These are phyloP conservation scores for Rhea americana DNA, from an alignment of 2,113 vertebrate genomes.

Conservation along the genomic window DNA sequence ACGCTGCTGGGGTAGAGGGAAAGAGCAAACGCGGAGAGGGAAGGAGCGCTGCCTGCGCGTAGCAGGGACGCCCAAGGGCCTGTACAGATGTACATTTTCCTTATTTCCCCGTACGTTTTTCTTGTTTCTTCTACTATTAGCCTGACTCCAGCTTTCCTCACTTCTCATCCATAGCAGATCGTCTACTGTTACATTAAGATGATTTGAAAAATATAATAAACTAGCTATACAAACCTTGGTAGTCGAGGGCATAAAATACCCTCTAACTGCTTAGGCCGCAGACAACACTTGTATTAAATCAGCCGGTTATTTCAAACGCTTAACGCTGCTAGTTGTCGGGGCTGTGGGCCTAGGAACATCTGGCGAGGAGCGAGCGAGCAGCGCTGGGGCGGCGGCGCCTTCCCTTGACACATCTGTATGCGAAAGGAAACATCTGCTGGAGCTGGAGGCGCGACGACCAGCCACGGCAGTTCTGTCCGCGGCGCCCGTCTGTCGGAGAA, in stretches of 20 bases:
- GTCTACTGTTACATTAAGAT: neutral
- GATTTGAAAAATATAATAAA: slow-evolving; percentile 32
- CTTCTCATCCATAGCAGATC: neutral
- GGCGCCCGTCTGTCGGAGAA: neutral
- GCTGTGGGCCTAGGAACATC: neutral
- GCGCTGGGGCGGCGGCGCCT: neutral
- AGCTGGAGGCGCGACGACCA: neutral
- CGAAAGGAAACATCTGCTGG: slow-evolving; percentile 1
- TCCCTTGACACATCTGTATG: neutral
- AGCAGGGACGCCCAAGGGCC: rapidly evolving
- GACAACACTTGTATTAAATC: slow-evolving; percentile 30
- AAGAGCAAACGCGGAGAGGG: neutral
- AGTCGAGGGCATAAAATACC: slow-evolving; percentile 12
- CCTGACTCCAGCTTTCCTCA: neutral
- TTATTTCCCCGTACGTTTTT: neutral
- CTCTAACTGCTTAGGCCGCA: neutral
- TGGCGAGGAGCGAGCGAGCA: neutral
- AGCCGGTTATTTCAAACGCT: slow-evolving; percentile 11
- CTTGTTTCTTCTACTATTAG: neutral
- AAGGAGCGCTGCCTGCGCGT: neutral
- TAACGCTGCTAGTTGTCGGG: slow-evolving; percentile 4
- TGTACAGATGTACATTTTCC: neutral
- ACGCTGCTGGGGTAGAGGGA: neutral
- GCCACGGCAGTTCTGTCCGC: neutral
- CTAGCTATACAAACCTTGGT: slow-evolving; percentile 11